Base-by-base conservation (phyloP, 2,113 vertebrate species). In the cat (Felis catus) region DNA sequence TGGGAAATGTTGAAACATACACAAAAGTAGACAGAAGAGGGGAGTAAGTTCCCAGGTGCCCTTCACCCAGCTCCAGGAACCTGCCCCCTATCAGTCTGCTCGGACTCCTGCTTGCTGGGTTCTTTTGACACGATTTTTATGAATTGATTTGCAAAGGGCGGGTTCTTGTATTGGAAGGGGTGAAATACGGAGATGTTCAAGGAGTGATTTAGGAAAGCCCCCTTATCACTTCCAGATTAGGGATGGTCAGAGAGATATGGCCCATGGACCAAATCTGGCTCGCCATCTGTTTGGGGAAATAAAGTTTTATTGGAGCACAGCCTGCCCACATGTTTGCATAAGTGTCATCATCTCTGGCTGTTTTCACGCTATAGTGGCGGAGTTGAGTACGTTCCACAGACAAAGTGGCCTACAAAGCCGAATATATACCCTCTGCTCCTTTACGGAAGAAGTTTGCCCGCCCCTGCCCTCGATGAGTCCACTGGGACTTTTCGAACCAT, bases 301-400 rank as follows among this genome's bases (percentile, higher is more conserved):
- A 76, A 61, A 65, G 33, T 48, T 45, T 81, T 63, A 29, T 13
- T 45, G 48, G 45, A 33, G 65, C n/a, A 45, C 25, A 9, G 58
- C 10, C 23, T 21, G 31, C 21, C 31, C 51, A 9, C 0, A 0
- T 29, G 10, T 27, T 29, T 3, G 14, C 53, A 53, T 7, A 0
- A 1, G 8, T 23, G 11, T 18, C 7, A 14, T 16, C 94, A 18
- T 10, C 94, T n/a, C 0, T 13, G 45, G 45, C 41, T 7, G 7
- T 39, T 61, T 31, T 19, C 18, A 6, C 3, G 0, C 8, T 2
- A 1, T 1, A 7, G 0, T 12, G 3, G 16, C n/a, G 4, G 25
- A 18, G 41, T 1, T 25, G 25, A 74, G 65, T 13, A 9, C 45
- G 6, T 14, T 27, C 7, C 0, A 11, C 7, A 2, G n/a, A 48